Evolutionary conservation across 2,888 invertebrate genomes (phyloP).

Genomic region (Dynastes hyllus): DNA sequence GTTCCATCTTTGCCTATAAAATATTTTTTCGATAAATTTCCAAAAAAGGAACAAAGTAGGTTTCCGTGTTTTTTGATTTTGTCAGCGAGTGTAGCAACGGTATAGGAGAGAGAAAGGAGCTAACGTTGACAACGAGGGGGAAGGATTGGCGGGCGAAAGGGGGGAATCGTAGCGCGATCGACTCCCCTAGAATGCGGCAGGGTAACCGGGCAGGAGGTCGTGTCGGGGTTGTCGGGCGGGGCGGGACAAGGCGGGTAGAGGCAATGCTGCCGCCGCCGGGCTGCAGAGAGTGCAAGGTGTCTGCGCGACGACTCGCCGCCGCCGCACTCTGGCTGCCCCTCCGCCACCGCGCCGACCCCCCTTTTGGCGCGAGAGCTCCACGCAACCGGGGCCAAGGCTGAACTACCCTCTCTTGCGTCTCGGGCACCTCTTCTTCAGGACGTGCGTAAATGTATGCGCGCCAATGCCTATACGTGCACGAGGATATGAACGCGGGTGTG

Average conservation of each 20-base stretch:
- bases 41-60: conserved; percentile 21
- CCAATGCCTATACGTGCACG: conserved; percentile 13
- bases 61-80: conserved; percentile 39
- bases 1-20: background rate
- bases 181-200: conserved; percentile 50
- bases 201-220: conserved; percentile 51
- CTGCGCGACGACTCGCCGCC: conserved; percentile 72
- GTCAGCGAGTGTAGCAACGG: conserved; percentile 16
- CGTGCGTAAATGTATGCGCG: conserved; percentile 10
- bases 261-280: conserved; percentile 67
- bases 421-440: conserved; percentile 27
- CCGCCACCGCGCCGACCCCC: conserved; percentile 64
- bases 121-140: conserved; percentile 4
- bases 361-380: conserved; percentile 50
- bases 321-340: conserved; percentile 66
- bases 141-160: conserved; percentile 17
- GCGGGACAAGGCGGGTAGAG: conserved; percentile 62
- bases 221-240: conserved; percentile 63
- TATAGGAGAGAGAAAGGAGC: conserved; percentile 24
- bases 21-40: conserved; percentile 15
- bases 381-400: conserved; percentile 60
- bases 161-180: conserved; percentile 51
- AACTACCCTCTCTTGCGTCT: conserved; percentile 57
- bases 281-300: conserved; percentile 72
- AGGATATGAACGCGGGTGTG: background rate